These are phyloP conservation scores for Leptosomus discolor DNA, from an alignment of 2,113 vertebrate species.

Conservation along the genomic window DNA sequence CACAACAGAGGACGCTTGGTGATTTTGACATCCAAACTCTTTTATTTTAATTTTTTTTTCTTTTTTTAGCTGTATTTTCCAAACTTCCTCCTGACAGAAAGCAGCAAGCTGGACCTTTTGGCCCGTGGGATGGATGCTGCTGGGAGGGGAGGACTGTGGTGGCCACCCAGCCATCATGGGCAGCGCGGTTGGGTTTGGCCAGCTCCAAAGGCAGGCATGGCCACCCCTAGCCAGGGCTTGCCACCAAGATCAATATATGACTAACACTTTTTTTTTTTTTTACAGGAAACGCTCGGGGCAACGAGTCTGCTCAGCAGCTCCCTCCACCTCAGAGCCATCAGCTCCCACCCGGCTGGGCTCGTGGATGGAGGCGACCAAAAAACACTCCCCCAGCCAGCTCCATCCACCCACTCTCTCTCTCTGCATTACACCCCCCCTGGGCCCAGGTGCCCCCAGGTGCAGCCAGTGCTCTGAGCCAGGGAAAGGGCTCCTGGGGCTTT, in stretches of 20 bases:
- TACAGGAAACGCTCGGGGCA: background rate
- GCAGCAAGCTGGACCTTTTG: background rate
- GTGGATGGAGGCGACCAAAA: background rate
- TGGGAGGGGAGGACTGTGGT: rapidly evolving
- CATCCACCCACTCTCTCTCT: background rate
- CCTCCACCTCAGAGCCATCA: background rate
- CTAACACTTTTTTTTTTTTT: background rate
- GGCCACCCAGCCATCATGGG: background rate
- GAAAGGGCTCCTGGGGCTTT: background rate
- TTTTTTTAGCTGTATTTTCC: background rate
- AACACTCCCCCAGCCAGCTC: rapidly evolving
- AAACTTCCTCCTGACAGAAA: background rate
- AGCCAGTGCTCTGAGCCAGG: background rate
- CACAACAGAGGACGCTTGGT: background rate
- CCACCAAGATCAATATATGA: background rate
- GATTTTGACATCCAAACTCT: background rate
- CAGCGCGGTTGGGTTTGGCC: background rate
- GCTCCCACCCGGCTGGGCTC: background rate
- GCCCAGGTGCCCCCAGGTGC: background rate
- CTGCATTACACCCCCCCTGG: background rate
- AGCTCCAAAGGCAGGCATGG: background rate
- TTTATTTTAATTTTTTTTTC: too few species aligned
- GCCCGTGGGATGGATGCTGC: rapidly evolving
- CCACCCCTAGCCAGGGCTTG: background rate
- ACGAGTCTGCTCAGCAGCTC: background rate